A percentile compares a stretch with the other conserved stretches of the same genome.
Evolutionary conservation across 2,888 invertebrate species (phyloP).

Genomic region (Drosophila fulvimacula): DNA sequence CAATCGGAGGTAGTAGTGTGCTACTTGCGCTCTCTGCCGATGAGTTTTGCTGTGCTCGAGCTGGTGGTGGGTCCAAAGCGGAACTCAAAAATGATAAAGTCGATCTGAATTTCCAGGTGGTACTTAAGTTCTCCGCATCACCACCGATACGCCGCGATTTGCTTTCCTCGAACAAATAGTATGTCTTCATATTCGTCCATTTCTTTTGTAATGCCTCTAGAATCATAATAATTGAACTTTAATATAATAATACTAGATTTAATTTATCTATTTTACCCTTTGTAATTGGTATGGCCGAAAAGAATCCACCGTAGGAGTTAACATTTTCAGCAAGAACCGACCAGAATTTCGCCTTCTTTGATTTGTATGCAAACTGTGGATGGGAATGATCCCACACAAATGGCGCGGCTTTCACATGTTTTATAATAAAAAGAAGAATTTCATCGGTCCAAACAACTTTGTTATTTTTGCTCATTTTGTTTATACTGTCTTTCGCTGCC

Average conservation of each 20-base stretch:
- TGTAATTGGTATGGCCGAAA: constrained; percentile 36
- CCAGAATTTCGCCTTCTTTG: constrained; percentile 53
- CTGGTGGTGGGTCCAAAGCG: constrained; percentile 12
- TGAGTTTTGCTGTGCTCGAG: neutral
- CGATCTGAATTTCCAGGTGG: constrained; percentile 54
- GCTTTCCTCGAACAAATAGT: constrained; percentile 53
- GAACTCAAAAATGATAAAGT: constrained; percentile 38
- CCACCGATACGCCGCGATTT: constrained; percentile 42
- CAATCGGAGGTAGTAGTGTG: neutral
- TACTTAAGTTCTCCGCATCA: constrained; percentile 39
- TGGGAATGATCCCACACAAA: constrained; percentile 55
- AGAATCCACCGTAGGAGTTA: constrained; percentile 33
- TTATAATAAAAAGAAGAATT: constrained; percentile 48
- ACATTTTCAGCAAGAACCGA: constrained; percentile 51
- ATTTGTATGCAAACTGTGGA: constrained; percentile 45
- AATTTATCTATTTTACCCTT: constrained; percentile 29
- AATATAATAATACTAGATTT: neutral
- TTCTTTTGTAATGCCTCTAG: constrained; percentile 50
- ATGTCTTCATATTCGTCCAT: constrained; percentile 56
- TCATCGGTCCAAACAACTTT: constrained; percentile 55
- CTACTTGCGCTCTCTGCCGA: neutral
- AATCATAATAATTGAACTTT: constrained; percentile 4
- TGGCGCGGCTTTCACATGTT: constrained; percentile 55
- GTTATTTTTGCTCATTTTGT: constrained; percentile 49
- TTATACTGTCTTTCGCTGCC: constrained; percentile 18